A percentile compares a stretch with the other conserved stretches of the same genome.
phyloP scores from a whole-genome alignment of 2,113 vertebrate genomes.

The Pithys albifrons region DNA sequence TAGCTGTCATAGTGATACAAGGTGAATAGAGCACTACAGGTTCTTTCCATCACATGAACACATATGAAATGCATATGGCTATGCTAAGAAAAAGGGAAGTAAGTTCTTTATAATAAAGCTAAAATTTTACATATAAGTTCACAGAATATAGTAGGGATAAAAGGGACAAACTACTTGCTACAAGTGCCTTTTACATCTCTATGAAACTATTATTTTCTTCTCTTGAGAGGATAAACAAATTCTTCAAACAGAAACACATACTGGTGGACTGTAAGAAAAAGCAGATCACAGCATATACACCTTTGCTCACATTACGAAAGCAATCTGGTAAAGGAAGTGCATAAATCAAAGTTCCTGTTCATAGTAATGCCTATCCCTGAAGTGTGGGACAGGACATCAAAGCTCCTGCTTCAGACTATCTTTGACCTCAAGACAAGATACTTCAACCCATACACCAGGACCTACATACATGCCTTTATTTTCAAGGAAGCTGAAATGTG shows the following conservation, averaged over 20 bases:
- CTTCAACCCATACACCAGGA: neutral
- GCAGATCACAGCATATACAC: neutral
- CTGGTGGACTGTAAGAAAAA: neutral
- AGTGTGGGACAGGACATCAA: neutral
- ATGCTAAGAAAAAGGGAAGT: neutral
- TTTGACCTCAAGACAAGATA: neutral
- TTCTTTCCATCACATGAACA: neutral
- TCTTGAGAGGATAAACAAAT: neutral
- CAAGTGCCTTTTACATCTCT: neutral
- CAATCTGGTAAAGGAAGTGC: neutral
- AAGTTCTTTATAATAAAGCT: neutral
- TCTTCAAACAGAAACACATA: neutral
- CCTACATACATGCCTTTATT: neutral
- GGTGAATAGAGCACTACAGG: neutral
- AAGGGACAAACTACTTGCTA: neutral
- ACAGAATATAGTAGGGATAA: neutral
- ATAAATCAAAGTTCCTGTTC: neutral
- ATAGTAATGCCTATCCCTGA: neutral
- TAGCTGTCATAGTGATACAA: neutral
- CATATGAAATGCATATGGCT: neutral
- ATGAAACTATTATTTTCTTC: neutral
- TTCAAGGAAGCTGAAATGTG: neutral
- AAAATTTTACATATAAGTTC: neutral
- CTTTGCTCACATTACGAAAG: neutral
- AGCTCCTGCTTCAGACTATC: neutral